Base-by-base conservation (phyloP, 1,140 invertebrate species). In the Drosophila punjabiensis region DNA sequence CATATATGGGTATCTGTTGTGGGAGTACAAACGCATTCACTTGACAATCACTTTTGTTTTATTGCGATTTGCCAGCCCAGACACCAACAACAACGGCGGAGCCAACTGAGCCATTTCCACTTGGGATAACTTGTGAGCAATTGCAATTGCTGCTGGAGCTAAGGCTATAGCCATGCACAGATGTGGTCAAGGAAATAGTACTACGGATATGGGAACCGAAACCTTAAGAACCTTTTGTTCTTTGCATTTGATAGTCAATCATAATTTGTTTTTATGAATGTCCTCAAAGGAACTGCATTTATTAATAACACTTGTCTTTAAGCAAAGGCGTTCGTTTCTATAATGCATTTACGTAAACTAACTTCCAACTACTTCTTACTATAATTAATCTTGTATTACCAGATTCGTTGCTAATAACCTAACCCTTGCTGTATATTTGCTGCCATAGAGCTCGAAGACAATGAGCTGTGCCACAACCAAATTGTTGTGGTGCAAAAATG, bases 1-100 rank as follows among this genome's bases (percentile, higher is more conserved):
- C 43, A 50, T 62, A 43, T 71, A 41, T 39, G 32, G 24, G 35
- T 41, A 37, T 52, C 41, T 32, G 62, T 41, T 69, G 65, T 67
- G 64, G 64, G 71, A 69, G 84, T 74, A 87, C 82, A 87, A 87
- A 73, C 79, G 86, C 74, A 90, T 90, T 86, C 86, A 86, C 86
- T 90, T 90, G 86, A 90, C 86, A 90, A 90, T 90, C 86, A 90
- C 86, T 90, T 90, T 90, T 86, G 87, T 90, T 90, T 90, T 90
- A 86, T 90, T 90, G 86, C 79, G 70, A 75, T 80, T 90, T 86
- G 69, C 68, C 76, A 80, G 81, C 39, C 70, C 63, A 71, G 79
- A 66, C 73, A 66, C 48, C 53, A 73, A 52, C 62, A 65, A 67
- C 65, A 76, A 76, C 78, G 58, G 62, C 76, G 58, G 65, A 70